phyloP scores from a whole-genome alignment of 2,797 vertebrate genomes.

The Sebastes elongatus region DNA sequence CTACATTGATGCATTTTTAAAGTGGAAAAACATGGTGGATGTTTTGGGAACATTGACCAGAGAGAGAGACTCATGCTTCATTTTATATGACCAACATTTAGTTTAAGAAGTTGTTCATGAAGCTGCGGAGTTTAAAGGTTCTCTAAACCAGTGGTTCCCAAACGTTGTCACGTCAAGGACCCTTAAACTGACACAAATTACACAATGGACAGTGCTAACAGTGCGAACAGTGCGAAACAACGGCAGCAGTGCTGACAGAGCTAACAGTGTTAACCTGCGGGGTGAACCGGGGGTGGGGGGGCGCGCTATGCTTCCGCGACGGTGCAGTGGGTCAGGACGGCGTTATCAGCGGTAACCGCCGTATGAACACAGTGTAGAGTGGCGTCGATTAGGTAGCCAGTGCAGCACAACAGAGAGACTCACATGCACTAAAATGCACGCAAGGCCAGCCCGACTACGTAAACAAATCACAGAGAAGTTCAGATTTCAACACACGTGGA shows the following conservation, averaged over 20 bases:
- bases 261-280: background rate
- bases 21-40: background rate
- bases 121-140: conserved; percentile 4
- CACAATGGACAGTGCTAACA: background rate
- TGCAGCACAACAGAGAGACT: background rate
- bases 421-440: background rate
- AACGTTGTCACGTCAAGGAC: background rate
- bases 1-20: background rate
- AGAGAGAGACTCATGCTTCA: background rate
- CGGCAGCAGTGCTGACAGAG: background rate
- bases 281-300: background rate
- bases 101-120: conserved; percentile 5
- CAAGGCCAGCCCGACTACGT: background rate
- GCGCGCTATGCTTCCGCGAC: background rate
- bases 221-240: background rate
- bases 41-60: background rate
- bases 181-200: background rate
- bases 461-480: background rate
- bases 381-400: background rate
- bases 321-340: background rate
- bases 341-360: background rate
- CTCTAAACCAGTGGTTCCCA: background rate
- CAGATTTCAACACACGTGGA: background rate
- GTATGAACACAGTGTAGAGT: background rate
- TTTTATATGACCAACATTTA: background rate